phyloP scores from a whole-genome alignment of 2,888 invertebrate species.

The Suillia variegata region DNA sequence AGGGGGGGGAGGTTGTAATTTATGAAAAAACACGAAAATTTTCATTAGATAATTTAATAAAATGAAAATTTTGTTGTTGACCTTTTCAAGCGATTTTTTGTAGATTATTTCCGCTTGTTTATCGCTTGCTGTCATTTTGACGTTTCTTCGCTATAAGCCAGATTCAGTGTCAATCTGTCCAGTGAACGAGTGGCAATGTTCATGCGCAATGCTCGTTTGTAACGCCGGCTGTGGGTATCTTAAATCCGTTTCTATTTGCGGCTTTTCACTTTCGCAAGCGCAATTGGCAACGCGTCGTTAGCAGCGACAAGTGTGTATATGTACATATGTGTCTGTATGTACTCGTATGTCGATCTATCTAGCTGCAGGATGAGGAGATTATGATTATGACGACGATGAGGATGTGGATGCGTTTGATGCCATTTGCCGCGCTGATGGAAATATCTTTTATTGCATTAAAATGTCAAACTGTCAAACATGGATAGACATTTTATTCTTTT shows the following conservation, averaged over 20 bases:
- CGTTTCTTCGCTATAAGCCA: slow-evolving; percentile 3
- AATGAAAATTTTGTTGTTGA: too few species aligned
- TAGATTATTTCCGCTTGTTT: slow-evolving; percentile 6
- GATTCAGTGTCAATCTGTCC: neutral
- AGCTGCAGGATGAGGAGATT: too few species aligned
- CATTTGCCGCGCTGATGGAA: neutral
- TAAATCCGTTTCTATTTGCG: neutral
- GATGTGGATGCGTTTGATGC: neutral
- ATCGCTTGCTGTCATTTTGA: slow-evolving; percentile 16
- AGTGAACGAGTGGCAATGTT: neutral
- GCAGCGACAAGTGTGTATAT: too few species aligned
- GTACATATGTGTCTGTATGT: neutral
- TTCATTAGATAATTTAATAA: too few species aligned
- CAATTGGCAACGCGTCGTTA: too few species aligned
- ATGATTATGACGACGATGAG: too few species aligned
- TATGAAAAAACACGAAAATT: too few species aligned
- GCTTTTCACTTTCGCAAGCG: neutral
- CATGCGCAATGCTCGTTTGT: neutral
- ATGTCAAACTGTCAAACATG: slow-evolving; percentile 31
- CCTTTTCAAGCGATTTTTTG: too few species aligned
- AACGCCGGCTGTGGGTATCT: neutral
- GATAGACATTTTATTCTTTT: slow-evolving; percentile 30
- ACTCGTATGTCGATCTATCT: neutral
- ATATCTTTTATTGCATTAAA: slow-evolving; percentile 32
- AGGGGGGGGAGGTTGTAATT: too few species aligned